Base-by-base conservation (phyloP, 92 coral and sea anemone genomes). In the Phenganax marumi region DNA sequence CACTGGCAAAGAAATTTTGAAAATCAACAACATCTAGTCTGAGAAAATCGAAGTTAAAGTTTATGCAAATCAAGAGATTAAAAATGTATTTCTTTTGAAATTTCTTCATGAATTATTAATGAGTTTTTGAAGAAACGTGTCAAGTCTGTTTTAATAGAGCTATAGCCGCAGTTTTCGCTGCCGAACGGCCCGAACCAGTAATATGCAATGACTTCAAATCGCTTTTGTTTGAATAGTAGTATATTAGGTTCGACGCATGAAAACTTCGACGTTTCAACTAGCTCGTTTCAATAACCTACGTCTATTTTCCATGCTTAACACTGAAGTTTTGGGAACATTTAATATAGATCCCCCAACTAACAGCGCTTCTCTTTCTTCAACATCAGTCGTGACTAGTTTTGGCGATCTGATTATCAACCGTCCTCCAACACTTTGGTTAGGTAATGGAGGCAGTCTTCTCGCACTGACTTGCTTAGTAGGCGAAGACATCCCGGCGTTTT, bases 401-500 rank as follows among this genome's bases (percentile, higher is more conserved):
- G 81, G 56, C 3, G 81, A 77, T 21, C 70, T 57, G 14, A 55
- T n/a, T 47, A 61, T 62, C 24, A 46, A 2, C 22, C 52, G 39
- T 5, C 83, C 73, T 24, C 73, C 52, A 10, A 47, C 17, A 16
- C 77, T 84, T 81, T 92, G 97, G 73, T 91, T 96, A 24, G 99
- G 96, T 47, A 96, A 77, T 21, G 99, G 99, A 11, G 99, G 99
- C 8, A 96, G 86, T 23, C 99, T 85, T 47, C 99, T 88, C 8
- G 88, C 91, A 72, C 97, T 96, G 80, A 96, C 96, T 88, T 96
- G 99, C 57, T 92, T 89, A 70, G 97, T 87, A 16, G 99, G 99
- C 24, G 99, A 96, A 79, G 97, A 92, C 99, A 96, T 96, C 46
- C 25, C 68, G 61, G 26, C 53, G 55, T 78, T 47, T 24, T 49